Percentiles rank a stretch among this genome's conserved stretches.
Conservation (phyloP, 2,797 vertebrate genomes). For the Sebastes jordani region DNA sequence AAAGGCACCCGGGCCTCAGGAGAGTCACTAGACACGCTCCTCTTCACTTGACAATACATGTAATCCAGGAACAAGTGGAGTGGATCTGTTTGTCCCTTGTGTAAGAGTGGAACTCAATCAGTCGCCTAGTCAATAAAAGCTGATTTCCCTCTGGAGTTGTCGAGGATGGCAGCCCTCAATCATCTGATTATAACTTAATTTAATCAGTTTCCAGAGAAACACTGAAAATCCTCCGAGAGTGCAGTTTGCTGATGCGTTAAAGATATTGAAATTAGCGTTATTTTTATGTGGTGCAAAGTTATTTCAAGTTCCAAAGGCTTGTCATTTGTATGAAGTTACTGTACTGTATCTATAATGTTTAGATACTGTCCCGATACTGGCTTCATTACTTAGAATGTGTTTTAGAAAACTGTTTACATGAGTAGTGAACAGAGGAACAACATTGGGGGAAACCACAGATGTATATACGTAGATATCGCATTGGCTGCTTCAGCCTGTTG, state of each 20-base stretch:
- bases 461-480: too few species aligned
- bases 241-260: constrained; percentile 38
- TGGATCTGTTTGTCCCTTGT: constrained; percentile 51
- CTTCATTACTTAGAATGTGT: constrained; percentile 6
- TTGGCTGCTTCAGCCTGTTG: too few species aligned
- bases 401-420: constrained; percentile 5
- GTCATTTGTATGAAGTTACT: constrained; percentile 1
- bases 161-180: constrained; percentile 62
- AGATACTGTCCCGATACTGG: not conserved
- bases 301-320: constrained; percentile 20
- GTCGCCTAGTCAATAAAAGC: constrained; percentile 58
- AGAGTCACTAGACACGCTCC: constrained; percentile 26
- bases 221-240: constrained; percentile 17
- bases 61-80: constrained; percentile 61
- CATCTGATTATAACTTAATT: constrained; percentile 68
- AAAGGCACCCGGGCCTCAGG: constrained; percentile 10
- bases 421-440: not conserved
- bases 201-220: constrained; percentile 50
- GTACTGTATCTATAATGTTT: not conserved
- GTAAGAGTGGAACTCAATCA: constrained; percentile 45
- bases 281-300: not conserved
- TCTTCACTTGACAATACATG: constrained; percentile 51
- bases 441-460: not conserved
- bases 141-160: constrained; percentile 63
- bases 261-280: constrained; percentile 30